Evolutionary conservation across 2,797 vertebrate genomes (phyloP).

Genomic region (Gymnocypris eckloni): DNA sequence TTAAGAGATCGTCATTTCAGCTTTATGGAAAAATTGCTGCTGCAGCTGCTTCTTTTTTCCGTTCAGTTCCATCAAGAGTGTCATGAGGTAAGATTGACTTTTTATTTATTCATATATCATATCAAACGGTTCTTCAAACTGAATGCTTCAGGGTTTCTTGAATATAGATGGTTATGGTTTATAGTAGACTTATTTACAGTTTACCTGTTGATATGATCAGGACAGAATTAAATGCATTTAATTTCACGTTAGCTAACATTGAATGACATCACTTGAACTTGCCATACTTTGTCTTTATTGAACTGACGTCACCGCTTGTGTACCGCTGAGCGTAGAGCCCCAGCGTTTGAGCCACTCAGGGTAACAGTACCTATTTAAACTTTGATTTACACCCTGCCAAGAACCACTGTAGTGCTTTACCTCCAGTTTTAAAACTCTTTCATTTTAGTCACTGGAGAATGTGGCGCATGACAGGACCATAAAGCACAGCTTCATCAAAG

Average conservation of each 20-base stretch:
- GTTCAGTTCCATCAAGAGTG: neutral
- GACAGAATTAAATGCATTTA: neutral
- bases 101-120: neutral
- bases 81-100: neutral
- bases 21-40: neutral
- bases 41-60: neutral
- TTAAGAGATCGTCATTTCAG: neutral
- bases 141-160: neutral
- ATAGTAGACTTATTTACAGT: neutral
- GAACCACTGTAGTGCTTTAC: slow-evolving; percentile 50
- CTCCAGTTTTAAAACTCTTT: slow-evolving; percentile 53
- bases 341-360: neutral
- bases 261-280: neutral
- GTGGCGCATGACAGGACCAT: slow-evolving; percentile 59
- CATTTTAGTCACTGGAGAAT: slow-evolving; percentile 55
- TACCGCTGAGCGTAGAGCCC: neutral
- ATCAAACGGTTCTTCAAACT: neutral
- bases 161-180: neutral
- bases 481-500: slow-evolving; percentile 64
- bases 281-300: neutral
- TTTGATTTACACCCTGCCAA: slow-evolving; percentile 50
- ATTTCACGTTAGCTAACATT: neutral
- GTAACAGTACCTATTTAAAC: slow-evolving; percentile 15
- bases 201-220: neutral
- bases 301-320: neutral